A percentile compares a stretch with the other conserved stretches of the same genome.
Conservation (phyloP, 2,113 vertebrate genomes). For the Aspidoscelis tigris region DNA sequence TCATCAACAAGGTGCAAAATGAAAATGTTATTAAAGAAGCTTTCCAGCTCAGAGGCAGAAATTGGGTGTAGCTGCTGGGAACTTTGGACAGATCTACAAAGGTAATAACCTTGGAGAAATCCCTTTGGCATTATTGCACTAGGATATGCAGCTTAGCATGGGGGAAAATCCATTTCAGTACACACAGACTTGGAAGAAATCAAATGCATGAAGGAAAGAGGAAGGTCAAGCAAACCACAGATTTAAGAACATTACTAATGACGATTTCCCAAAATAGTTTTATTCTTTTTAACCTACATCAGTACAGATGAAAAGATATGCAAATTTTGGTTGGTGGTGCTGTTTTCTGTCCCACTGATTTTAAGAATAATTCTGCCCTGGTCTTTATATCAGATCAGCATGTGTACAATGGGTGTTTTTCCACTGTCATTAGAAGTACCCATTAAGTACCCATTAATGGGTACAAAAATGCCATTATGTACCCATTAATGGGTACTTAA, state of each 20-base stretch:
- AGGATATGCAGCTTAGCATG: conserved; percentile 39
- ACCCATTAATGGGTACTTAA: too few relatives aligned
- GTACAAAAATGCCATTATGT: too few relatives aligned
- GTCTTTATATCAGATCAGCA: too few relatives aligned
- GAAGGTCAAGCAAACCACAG: conserved; percentile 53
- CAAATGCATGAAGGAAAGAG: conserved; percentile 57
- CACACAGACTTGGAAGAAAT: conserved; percentile 45
- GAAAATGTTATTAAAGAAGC: conserved; percentile 44
- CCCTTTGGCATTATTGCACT: conserved; percentile 46
- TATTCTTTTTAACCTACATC: neutral
- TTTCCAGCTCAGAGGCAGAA: conserved; percentile 51
- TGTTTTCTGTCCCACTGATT: too few relatives aligned
- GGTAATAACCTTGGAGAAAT: conserved; percentile 67
- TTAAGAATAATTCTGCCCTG: too few relatives aligned
- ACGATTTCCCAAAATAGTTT: conserved; percentile 15
- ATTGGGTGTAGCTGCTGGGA: conserved; percentile 43
- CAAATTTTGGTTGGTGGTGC: too few relatives aligned
- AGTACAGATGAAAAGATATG: too few relatives aligned
- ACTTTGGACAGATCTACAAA: conserved; percentile 57
- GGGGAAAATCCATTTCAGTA: conserved; percentile 54
- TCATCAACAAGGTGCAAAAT: conserved; percentile 57
- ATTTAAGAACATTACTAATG: conserved; percentile 20
- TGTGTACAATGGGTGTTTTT: too few relatives aligned
- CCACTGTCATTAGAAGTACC: too few relatives aligned
- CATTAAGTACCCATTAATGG: too few relatives aligned